Conservation (phyloP, 2,797 vertebrate genomes). For the Urophycis tenuis region DNA sequence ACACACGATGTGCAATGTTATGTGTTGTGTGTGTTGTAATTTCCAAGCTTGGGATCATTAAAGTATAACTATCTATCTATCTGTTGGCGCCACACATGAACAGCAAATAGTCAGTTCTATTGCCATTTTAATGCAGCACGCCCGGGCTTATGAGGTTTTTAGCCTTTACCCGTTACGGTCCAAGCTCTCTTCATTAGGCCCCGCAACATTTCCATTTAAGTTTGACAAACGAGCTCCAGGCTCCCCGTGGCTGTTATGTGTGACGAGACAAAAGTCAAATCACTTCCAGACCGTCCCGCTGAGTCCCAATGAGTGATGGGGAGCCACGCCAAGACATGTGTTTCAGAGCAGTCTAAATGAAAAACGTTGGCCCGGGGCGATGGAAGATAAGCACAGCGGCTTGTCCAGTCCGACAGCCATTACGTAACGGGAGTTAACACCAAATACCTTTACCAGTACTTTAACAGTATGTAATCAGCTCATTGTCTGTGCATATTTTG, state of each 20-base stretch:
- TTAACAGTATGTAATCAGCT: not conserved
- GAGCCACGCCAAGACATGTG: constrained; percentile 34
- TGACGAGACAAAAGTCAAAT: constrained; percentile 44
- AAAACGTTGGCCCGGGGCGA: constrained; percentile 6
- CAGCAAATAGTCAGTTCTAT: not conserved
- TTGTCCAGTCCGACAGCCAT: constrained; percentile 19
- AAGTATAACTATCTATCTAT: not conserved
- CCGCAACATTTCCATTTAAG: not conserved
- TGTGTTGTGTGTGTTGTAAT: no score
- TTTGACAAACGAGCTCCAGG: constrained; percentile 37
- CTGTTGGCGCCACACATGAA: not conserved
- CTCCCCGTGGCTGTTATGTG: constrained; percentile 40
- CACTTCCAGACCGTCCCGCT: constrained; percentile 38
- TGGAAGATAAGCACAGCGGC: constrained; percentile 4
- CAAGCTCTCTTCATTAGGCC: not conserved
- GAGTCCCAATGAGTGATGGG: constrained; percentile 32
- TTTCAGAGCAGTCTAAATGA: constrained; percentile 23
- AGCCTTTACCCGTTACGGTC: not conserved
- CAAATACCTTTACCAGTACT: constrained; percentile 26
- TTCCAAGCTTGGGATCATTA: no score
- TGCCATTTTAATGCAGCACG: not conserved
- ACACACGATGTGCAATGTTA: not conserved
- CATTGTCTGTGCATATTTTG: not conserved
- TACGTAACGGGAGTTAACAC: constrained; percentile 41
- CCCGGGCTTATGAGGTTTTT: not conserved